Base-by-base conservation (phyloP, 2,113 vertebrate species). In the Murina feae region DNA sequence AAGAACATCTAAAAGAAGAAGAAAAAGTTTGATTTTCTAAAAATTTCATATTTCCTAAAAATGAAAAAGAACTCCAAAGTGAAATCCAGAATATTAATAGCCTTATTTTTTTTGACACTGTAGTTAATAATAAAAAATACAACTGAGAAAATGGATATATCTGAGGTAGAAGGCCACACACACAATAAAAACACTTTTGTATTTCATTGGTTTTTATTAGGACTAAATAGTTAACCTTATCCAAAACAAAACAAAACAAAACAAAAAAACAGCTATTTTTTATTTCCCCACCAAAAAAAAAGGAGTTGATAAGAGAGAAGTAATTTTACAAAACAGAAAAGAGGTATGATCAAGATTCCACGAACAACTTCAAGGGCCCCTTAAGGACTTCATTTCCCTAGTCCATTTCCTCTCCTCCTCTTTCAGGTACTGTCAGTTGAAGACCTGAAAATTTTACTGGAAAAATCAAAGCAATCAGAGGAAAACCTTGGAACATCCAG, bases 1-100 rank as follows among this genome's bases (percentile, higher is more conserved):
- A 99, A 98, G 91, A 99, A 99, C 90, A 98, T 98, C 99, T 99
- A 93, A 81, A 96, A 68, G 39, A 89, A 74, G 18, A 84, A 74
- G 18, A 87, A 90, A 68, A 60, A 20, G 2, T 49, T 79, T 58
- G n/a, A 44, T 51, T 60, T 60, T 60, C 58, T 60, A 60, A 28
- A 28, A 25, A 11, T 63, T 13, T 32, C 25, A 66, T 42, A 78
- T 69, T 82, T 76, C 79, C 60, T 42, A 74, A 80, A 30, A 88
- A 44, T 81, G 4, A 85, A 51, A 96, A 66, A 71, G 21, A 94
- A 63, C 6, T 9, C 47, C n/a, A 81, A 53, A 37, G 14, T 88
- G 58, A 95, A 95, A 90, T 83, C 11, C 3, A 83, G 39, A 75
- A 28, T 86, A 90, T 63, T 32, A 68, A 68, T 12, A 83, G 47